Conservation (phyloP, 2,888 invertebrate species). For the Microchrysa polita region DNA sequence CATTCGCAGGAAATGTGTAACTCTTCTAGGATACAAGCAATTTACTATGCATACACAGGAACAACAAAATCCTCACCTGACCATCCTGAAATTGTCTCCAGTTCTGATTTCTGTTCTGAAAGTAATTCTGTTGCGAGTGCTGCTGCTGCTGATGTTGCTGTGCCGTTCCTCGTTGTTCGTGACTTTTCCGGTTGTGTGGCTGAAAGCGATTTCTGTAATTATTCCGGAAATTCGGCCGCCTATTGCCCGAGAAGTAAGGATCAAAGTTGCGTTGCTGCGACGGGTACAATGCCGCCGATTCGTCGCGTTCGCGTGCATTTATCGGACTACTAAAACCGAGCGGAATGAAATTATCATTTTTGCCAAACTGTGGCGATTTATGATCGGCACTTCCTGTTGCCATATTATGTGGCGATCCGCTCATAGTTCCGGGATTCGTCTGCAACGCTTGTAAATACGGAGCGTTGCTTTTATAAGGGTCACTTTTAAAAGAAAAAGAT, state of each 20-base stretch:
- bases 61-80: background rate
- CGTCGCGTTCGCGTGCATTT: background rate
- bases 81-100: background rate
- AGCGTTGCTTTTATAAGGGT: too few relatives aligned
- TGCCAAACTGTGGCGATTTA: background rate
- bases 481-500: background rate
- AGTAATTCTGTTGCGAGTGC: background rate
- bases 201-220: background rate
- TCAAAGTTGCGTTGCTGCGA: conserved; percentile 26
- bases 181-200: conserved; percentile 8
- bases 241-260: background rate
- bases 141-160: conserved; percentile 21
- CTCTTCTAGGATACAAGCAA: too few relatives aligned
- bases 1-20: too few relatives aligned
- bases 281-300: background rate
- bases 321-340: conserved; percentile 43
- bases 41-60: background rate
- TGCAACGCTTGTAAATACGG: too few relatives aligned
- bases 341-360: conserved; percentile 34
- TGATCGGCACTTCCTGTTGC: background rate
- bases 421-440: background rate
- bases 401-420: conserved; percentile 15
- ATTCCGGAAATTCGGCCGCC: background rate
- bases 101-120: too few relatives aligned
- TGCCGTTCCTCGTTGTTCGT: background rate